Base-by-base conservation (phyloP, 1,140 invertebrate genomes). In the Temnothorax longispinosus region DNA sequence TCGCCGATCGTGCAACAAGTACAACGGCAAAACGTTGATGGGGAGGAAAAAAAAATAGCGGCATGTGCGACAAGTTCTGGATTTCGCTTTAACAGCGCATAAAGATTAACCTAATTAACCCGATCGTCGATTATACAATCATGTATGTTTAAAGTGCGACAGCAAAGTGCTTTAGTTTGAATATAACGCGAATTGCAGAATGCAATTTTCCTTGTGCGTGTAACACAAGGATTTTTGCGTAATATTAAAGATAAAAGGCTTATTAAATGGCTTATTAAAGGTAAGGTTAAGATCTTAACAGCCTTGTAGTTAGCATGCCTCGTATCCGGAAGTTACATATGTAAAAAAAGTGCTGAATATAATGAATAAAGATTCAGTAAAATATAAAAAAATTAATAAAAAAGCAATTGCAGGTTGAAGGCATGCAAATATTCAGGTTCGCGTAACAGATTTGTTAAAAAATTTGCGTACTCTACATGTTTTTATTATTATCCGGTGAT, bases 81-180 rank as follows among this genome's bases (percentile, higher is more conserved):
- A 54, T 74, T 74, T 74, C 32, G 27, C 67, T 27, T 41, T 74
- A 60, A 47, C 38, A 82, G 54, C n/a, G n/a, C 41, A 35, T 60
- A 58, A 58, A 47, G 41, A 82, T 74, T 75, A 75, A 60, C 69
- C 69, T 47, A 75, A 84, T 84, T 84, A 60, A 84, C 32, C 27
- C 27, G 27, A 7, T 35, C 47, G 10, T 3, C 52, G 41, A 74
- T 82, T 82, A 47, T 3, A 21, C 32, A 74, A 84, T 32, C 54
- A n/a, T 69, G 15, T 69, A 74, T 60, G 44, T 47, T 60, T 60
- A 47, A 74, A 50, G 54, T 32, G 18, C 41, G 27, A 58, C 67
- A 44, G 54, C 21, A 27, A 27, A 52, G 6, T 56, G n/a, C 54
- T 41, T 60, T 41, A 32, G 75, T 81, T 44, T 56, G 38, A 41